Percentiles rank a stretch among this genome's conserved stretches.
These are phyloP conservation scores for Caenorhabditis zanzibari DNA, from an alignment of 2,888 invertebrate genomes.

Conservation along the genomic window DNA sequence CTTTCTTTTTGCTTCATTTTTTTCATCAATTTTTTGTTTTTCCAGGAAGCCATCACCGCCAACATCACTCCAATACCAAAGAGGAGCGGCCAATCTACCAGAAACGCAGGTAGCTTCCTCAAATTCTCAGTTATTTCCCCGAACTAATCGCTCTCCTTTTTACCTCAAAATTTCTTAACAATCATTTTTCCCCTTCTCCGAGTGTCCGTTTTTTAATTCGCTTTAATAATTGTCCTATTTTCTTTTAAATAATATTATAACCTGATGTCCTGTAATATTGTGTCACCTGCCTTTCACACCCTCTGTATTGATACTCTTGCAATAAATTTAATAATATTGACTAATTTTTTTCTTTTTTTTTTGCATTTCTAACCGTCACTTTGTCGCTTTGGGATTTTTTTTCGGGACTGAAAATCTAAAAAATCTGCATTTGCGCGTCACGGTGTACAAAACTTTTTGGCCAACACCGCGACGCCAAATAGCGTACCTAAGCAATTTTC, in stretches of 20 bases:
- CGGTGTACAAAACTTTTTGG: background rate
- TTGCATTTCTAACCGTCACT: background rate
- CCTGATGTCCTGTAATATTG: too few species aligned
- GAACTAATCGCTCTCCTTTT: background rate
- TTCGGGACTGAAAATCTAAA: too few species aligned
- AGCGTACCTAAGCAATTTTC: constrained; percentile 13
- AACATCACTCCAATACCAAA: constrained; percentile 1
- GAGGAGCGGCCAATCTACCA: constrained; percentile 17
- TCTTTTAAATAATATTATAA: too few species aligned
- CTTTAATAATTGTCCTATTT: too few species aligned
- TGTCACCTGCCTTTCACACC: too few species aligned
- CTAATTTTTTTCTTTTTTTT: background rate
- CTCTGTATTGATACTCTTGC: too few species aligned
- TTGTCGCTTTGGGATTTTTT: constrained; percentile 16
- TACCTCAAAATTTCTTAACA: background rate
- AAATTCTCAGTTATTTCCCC: constrained; percentile 5
- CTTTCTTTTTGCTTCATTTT: too few species aligned
- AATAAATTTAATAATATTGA: constrained; percentile 6
- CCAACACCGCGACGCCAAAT: too few species aligned
- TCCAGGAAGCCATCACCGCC: constrained; percentile 34
- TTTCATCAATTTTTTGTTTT: too few species aligned
- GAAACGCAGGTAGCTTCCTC: constrained; percentile 44
- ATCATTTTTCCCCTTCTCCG: background rate
- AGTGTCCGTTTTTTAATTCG: constrained; percentile 5
- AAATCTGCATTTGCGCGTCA: too few species aligned